phyloP scores from a whole-genome alignment of 2,797 vertebrate species.

The Pseudotriccus pelzelni region DNA sequence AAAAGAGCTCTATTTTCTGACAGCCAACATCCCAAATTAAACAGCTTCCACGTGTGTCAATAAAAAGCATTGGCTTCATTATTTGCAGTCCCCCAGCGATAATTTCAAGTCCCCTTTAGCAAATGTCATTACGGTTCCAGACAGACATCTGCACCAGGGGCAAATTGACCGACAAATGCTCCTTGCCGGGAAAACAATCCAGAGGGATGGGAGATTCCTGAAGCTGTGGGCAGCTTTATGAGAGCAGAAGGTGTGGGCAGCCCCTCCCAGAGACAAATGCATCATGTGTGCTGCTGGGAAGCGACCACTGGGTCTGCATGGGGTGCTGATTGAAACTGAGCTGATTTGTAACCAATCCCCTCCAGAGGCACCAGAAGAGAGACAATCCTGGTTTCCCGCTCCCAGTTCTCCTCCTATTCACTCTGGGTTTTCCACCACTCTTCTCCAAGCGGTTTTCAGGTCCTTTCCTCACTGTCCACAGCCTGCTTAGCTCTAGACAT shows the following conservation, averaged over 20 bases:
- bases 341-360: neutral
- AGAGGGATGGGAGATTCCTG: conserved; percentile 19
- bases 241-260: neutral
- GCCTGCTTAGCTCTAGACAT: neutral
- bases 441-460: neutral
- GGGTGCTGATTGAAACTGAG: neutral
- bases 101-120: conserved; percentile 55
- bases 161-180: conserved; percentile 47
- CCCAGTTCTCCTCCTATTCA: neutral
- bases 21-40: conserved; percentile 44
- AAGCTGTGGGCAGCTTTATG: neutral
- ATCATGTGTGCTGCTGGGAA: neutral
- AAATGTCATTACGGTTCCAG: conserved; percentile 60
- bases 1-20: conserved; percentile 45
- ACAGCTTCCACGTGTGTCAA: conserved; percentile 51
- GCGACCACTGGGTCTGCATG: neutral
- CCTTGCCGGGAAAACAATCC: neutral
- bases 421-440: neutral
- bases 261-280: neutral
- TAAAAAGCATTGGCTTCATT: conserved; percentile 54
- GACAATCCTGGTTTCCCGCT: rapidly evolving
- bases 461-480: neutral
- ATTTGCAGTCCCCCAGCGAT: conserved; percentile 56
- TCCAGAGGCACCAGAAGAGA: neutral
- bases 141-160: conserved; percentile 45